Base-by-base conservation (phyloP, 2,888 invertebrate genomes). In the Trissolcus japonicus region DNA sequence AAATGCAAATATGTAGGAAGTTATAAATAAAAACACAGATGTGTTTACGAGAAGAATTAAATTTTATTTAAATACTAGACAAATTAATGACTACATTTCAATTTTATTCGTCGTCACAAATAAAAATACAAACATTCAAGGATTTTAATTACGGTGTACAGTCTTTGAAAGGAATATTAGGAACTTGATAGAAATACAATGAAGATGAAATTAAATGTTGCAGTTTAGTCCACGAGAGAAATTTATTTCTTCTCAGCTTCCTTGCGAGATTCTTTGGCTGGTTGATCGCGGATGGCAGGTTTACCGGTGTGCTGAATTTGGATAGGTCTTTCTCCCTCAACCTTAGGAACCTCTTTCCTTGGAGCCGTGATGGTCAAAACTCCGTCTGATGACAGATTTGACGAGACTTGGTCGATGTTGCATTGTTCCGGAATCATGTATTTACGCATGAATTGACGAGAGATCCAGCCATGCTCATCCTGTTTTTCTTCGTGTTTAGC, bases 401-500 rank as follows among this genome's bases (percentile, higher is more conserved):
- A 96, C 62, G 93, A 90, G 0, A 96, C 92, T 76, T 93, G 92
- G 7, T 93, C 92, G 13, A 94, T 92, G 66, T 96, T 93, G 57
- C 89, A 90, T 43, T 90, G 89, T 54, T 89, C 86, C 0, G 91
- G 91, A 6, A 91, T 82, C 68, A 88, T 76, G 71, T 91, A 91
- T 40, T 89, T 88, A 1, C 91, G 83, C 6, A 84, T 84, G 75
- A 91, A 91, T 71, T 91, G 89, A 25, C 91, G 81, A 1, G 90
- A 89, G n/a, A 91, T 85, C 81, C 86, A 90, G 3, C 87, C 87
- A 59, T 96, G 95, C 82, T 96, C 95, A 86, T 96, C 96, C 80
- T 93, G 93, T 82, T 94, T 95, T 87, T 96, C 96, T 83, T 95
- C 95, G 84, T 94, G 95, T 83, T 94, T 94, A 0, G 94, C 95